These are phyloP conservation scores for Zoanthus sociatus DNA, from an alignment of 92 coral and sea anemone species.

Conservation along the genomic window DNA sequence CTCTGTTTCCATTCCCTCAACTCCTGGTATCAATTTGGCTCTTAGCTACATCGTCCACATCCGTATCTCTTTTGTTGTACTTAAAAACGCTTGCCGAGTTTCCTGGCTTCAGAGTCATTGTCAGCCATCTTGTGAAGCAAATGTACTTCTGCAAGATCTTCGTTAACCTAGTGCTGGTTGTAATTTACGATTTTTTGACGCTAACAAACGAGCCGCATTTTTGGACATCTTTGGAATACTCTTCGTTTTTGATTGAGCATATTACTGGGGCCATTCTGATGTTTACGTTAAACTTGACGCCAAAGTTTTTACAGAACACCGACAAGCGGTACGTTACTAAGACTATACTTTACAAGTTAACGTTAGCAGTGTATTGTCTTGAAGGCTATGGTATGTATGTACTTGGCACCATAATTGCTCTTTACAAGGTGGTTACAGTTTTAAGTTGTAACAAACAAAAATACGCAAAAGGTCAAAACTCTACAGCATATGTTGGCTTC, in stretches of 20 bases:
- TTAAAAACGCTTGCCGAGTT: conserved; percentile 35
- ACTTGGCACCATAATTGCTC: conserved; percentile 59
- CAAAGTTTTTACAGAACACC: conserved; percentile 38
- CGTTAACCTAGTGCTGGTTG: conserved; percentile 35
- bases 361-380: conserved; percentile 49
- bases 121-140: conserved; percentile 40
- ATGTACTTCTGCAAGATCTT: conserved; percentile 63
- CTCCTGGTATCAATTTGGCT: conserved; percentile 49
- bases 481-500: not conserved
- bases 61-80: conserved; percentile 49
- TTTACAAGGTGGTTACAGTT: conserved; percentile 59
- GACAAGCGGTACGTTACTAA: conserved; percentile 14
- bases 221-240: conserved; percentile 19
- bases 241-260: conserved; percentile 47
- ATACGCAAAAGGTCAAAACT: not conserved
- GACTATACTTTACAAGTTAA: conserved; percentile 28
- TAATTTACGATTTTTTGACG: conserved; percentile 59
- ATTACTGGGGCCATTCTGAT: conserved; percentile 35
- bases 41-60: conserved; percentile 18
- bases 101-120: conserved; percentile 27
- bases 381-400: conserved; percentile 44
- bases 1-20: conserved; percentile 52
- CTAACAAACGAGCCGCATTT: not conserved
- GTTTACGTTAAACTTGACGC: conserved; percentile 53
- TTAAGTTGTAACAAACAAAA: conserved; percentile 25